These are phyloP conservation scores for Lepus townsendii DNA, from an alignment of 2,797 vertebrate species.

Conservation along the genomic window DNA sequence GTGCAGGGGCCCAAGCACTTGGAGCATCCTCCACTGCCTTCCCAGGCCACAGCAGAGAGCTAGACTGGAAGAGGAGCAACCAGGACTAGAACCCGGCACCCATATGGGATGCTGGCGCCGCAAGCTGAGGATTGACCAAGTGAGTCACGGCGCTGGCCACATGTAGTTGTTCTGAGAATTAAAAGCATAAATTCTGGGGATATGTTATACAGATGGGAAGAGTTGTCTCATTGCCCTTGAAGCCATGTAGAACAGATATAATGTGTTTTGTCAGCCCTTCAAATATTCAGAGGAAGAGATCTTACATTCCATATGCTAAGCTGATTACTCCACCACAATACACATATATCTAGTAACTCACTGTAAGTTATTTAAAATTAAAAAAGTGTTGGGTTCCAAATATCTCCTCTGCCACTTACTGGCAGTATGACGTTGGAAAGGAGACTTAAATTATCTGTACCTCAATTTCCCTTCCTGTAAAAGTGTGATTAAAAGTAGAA, in stretches of 20 bases:
- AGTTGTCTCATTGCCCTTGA: constrained; percentile 29
- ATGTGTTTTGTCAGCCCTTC: constrained; percentile 58
- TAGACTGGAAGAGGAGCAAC: too few species aligned
- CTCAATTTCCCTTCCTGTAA: constrained; percentile 1
- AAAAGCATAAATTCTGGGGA: constrained; percentile 26
- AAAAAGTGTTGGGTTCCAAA: not conserved
- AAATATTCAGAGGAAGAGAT: constrained; percentile 54
- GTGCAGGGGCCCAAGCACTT: too few species aligned
- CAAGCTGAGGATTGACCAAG: too few species aligned
- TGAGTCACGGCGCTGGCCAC: too few species aligned
- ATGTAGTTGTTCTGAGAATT: constrained; percentile 37
- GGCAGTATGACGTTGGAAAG: not conserved
- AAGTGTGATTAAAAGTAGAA: not conserved
- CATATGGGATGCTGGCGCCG: too few species aligned
- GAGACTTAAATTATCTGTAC: not conserved
- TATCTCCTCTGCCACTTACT: not conserved
- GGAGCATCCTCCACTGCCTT: too few species aligned
- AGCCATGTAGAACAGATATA: not conserved
- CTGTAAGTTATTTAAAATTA: not conserved
- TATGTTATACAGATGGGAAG: constrained; percentile 55
- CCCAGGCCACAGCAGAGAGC: too few species aligned
- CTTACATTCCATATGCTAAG: constrained; percentile 12
- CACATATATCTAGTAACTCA: not conserved
- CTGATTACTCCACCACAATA: not conserved
- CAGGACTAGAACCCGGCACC: too few species aligned